Evolutionary conservation across 2,113 vertebrate genomes (phyloP), one percentile per base, ranked within the genome.

Genomic region (Puffinus mauretanicus): DNA sequence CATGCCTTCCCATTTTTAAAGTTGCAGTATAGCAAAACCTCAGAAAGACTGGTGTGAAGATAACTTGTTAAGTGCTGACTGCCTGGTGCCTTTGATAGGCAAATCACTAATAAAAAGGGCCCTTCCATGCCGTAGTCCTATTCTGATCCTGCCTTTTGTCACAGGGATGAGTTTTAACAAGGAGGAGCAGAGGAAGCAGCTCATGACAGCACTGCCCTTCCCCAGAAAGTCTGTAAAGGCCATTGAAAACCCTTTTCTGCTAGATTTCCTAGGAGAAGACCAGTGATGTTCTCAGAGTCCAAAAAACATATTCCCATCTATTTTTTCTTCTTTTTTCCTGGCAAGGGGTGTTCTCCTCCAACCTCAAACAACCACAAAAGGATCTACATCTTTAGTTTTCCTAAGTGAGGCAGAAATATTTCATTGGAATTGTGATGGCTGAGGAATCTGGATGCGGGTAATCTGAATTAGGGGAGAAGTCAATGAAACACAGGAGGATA

Each of bases 401-500:
- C 16, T 77, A 67, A 96, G 17, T 46, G 55, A 88, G 49, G 75
- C 47, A 94, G 62, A 66, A 90, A 13, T 47, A 78, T 71, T 60
- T 73, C 21, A 32, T 47, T 52, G 77, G 46, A n/a, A 44, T 47
- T 71, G 64, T 42, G 82, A 60, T 44, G 38, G 51, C 54, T 69
- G 66, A 29, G 38, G 55, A 64, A 86, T 71, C 47, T 77, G 85
- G 67, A 58, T 86, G 46, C 0, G 3, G n/a, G 30, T 20, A 86
- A 38, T 75, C 46, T 29, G 49, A 95, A 82, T 79, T 75, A 91
- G 86, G 58, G 58, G 36, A 96, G 49, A 95, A 91, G 83, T 91
- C 91, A 92, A 30, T 22, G 77, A 84, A 95, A 60, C 84, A 29
- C 36, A 57, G 16, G 86, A 85, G 73, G 66, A 38, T 76, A 72